Conservation (phyloP, 2,113 vertebrate species). For the Morphnarchus princeps region DNA sequence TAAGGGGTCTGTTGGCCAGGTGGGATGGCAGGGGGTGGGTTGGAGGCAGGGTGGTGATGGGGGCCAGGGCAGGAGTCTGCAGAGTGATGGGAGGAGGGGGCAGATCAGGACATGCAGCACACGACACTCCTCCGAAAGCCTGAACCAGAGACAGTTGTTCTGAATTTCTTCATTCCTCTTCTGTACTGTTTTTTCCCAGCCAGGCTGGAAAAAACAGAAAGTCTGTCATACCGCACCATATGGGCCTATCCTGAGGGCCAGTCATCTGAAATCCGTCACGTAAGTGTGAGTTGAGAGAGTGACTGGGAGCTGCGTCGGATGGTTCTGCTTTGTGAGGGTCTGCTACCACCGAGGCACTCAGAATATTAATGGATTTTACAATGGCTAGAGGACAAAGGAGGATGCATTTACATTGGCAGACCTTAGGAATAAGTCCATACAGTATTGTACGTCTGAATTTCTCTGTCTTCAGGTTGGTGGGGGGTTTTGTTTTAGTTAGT, state of each 20-base stretch:
- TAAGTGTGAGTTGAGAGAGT: not conserved
- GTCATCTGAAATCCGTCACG: not conserved
- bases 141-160: not conserved
- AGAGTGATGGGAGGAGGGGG: not conserved
- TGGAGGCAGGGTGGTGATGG: not conserved
- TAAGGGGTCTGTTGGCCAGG: not conserved
- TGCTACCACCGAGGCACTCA: not conserved
- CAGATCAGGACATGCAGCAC: not conserved
- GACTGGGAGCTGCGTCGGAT: not conserved
- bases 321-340: not conserved
- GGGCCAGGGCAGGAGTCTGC: not conserved
- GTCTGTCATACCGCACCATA: not conserved
- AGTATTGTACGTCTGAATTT: not conserved
- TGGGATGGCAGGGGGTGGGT: not conserved
- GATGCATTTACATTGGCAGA: not conserved
- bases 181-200: not conserved
- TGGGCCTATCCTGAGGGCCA: constrained; percentile 28
- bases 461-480: not conserved
- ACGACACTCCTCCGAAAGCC: not conserved
- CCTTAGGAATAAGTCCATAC: not conserved
- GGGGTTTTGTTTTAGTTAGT: not conserved
- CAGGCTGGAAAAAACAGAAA: not conserved
- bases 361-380: constrained; percentile 9
- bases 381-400: not conserved
- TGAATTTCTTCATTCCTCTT: not conserved